A percentile compares a stretch with the other conserved stretches of the same genome.
Evolutionary conservation across 2,797 vertebrate genomes (phyloP).

Genomic region (Paramormyrops hopkinsi): DNA sequence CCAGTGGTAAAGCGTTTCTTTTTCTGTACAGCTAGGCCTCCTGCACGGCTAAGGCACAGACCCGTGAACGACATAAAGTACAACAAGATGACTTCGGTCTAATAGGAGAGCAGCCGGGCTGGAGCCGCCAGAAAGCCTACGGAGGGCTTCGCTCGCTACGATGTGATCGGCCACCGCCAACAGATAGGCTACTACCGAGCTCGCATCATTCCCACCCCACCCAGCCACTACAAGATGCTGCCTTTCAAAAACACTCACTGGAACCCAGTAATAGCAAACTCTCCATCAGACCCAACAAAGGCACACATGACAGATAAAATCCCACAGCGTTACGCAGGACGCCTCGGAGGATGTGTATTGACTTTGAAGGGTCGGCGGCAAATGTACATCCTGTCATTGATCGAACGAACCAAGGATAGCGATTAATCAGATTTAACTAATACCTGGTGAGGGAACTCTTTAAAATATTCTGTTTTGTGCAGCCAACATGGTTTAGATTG

Average conservation of each 20-base stretch:
- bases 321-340: neutral
- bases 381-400: neutral
- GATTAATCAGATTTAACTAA: neutral
- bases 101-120: neutral
- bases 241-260: neutral
- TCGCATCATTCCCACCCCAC: neutral
- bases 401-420: neutral
- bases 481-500: neutral
- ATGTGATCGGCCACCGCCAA: neutral
- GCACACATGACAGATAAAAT: neutral
- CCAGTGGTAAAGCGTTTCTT: neutral
- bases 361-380: neutral
- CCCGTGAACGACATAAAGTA: neutral
- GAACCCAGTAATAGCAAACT: neutral
- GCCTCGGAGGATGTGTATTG: slow-evolving; percentile 8
- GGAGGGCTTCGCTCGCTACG: neutral
- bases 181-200: neutral
- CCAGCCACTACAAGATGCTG: neutral
- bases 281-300: neutral
- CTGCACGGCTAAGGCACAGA: neutral
- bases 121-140: neutral
- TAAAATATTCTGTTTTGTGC: neutral
- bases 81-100: neutral
- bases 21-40: neutral
- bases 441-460: neutral